A percentile compares a stretch with the other conserved stretches of the same genome.
These are phyloP conservation scores for Pantherophis alleghaniensis DNA, from an alignment of 2,797 vertebrate genomes.

Conservation along the genomic window DNA sequence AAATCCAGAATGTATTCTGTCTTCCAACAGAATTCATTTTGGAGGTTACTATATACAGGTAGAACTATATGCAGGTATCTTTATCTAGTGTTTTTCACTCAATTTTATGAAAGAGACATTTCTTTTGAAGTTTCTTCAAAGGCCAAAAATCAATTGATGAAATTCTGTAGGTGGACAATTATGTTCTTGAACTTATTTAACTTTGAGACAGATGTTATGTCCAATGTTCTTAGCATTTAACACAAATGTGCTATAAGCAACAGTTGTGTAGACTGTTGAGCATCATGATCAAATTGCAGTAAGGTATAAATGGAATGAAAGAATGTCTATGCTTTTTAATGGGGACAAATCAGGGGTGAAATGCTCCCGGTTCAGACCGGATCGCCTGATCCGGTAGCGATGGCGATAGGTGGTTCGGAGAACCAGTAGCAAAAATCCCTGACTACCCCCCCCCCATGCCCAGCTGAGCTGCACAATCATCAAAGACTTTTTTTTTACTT, in stretches of 20 bases:
- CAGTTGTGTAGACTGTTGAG: background rate
- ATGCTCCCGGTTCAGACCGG: too few relatives aligned
- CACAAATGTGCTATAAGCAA: background rate
- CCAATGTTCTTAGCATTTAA: background rate
- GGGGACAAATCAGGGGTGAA: background rate
- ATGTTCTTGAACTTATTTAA: background rate
- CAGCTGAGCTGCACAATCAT: too few relatives aligned
- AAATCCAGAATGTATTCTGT: background rate
- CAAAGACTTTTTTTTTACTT: too few relatives aligned
- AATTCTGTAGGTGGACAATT: background rate
- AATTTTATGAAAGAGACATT: background rate
- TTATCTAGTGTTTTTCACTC: background rate
- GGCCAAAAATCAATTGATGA: background rate
- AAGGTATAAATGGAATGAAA: background rate
- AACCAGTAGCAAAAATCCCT: too few relatives aligned
- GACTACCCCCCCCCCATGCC: too few relatives aligned
- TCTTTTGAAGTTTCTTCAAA: background rate
- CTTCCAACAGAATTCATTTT: background rate
- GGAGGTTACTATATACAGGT: background rate
- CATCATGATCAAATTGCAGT: background rate
- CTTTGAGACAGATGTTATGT: background rate
- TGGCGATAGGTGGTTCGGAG: too few relatives aligned
- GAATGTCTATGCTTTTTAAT: background rate
- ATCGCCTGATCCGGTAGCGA: too few relatives aligned
- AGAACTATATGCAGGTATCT: background rate